These are phyloP conservation scores for Oreochromis niloticus DNA, from an alignment of 2,113 vertebrate species.

Conservation along the genomic window DNA sequence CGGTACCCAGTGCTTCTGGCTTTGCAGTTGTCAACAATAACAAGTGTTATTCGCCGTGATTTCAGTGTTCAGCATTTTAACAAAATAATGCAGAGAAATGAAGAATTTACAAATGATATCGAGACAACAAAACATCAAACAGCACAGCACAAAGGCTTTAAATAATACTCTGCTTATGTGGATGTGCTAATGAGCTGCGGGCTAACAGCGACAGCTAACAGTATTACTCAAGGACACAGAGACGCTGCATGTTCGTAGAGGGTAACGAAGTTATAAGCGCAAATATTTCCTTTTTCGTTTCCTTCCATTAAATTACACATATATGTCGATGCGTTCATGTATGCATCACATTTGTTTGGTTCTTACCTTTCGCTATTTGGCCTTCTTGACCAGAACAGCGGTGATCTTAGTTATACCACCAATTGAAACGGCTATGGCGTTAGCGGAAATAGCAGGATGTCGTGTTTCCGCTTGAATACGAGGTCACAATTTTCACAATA, in stretches of 20 bases:
- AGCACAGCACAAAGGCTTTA: fast-evolving
- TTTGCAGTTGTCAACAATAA: slow-evolving; percentile 20
- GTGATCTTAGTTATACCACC: background rate
- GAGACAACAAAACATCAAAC: background rate
- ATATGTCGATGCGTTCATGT: fast-evolving
- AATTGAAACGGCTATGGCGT: background rate
- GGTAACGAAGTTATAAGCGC: background rate
- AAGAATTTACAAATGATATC: fast-evolving
- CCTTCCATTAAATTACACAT: fast-evolving
- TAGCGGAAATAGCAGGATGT: background rate
- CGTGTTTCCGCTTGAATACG: background rate
- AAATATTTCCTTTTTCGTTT: fast-evolving
- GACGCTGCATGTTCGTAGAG: background rate
- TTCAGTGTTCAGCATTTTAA: background rate
- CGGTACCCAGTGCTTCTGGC: background rate
- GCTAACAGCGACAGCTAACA: slow-evolving; percentile 45
- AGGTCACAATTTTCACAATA: background rate
- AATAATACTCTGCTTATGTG: background rate
- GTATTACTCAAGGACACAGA: slow-evolving; percentile 59
- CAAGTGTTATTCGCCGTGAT: background rate
- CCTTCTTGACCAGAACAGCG: slow-evolving; percentile 79
- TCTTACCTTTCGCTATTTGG: slow-evolving; percentile 79
- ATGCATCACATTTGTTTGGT: background rate
- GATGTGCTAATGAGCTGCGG: background rate
- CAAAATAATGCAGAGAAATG: background rate